Base-by-base conservation (phyloP, 1,140 invertebrate species). In the Pachypeltis micranthus region DNA sequence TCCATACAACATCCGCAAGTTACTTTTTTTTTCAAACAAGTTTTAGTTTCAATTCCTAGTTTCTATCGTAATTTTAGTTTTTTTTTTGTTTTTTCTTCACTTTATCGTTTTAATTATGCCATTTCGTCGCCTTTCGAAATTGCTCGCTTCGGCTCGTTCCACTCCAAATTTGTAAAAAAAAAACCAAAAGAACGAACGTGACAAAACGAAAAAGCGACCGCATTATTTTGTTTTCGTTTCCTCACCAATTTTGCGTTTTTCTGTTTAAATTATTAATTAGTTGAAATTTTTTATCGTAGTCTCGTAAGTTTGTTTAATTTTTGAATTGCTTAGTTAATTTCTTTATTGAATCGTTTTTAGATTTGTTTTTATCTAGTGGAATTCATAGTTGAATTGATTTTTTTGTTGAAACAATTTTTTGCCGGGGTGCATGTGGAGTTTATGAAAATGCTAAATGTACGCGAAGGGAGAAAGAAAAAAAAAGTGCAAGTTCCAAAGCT, bases 311-410 rank as follows among this genome's bases (percentile, higher is more conserved):
- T n/a, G 57, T 59, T 59, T 59, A 59, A 56, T 59, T 59, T 47
- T 59, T 59, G 10, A 10, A 51, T 51, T 51, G 21, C 29, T 59
- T 64, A 64, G 63, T 64, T 64, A 64, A 64, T 64, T 64, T 64
- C 63, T 64, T 64, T 64, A 64, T 60, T 44, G 60, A 44, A 60
- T 64, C 47, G 58, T 64, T 64, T 39, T 64, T 59, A 60, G 58
- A 59, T 64, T 64, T 57, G 51, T 59, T 64, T 62, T 64, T 64
- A 64, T 64, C 63, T 64, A 64, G 63, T 57, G 55, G 44, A 63
- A 63, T 57, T 63, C n/a, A 63, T 63, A 63, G 62, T 63, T 63
- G 55, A 63, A 55, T 58, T 26, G 47, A 58, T 63, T 62, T 63
- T n/a, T n/a, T 57, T 63, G 62, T 63, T 63, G 31, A 55, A 24